Evolutionary conservation across 2,113 vertebrate species (phyloP).

Genomic region (human): GRCh38 chr14:104365501-104366000

Average conservation of each 20-base stretch:
- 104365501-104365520: background rate
- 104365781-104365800: background rate
- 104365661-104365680: background rate
- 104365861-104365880: background rate
- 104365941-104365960: too few relatives aligned
- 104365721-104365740: accelerated
- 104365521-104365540: background rate
- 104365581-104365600: background rate
- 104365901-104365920: too few relatives aligned
- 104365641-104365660: background rate
- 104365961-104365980: too few relatives aligned
- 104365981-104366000: too few relatives aligned
- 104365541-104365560: background rate
- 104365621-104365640: background rate
- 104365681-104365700: background rate
- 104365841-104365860: background rate
- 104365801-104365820: accelerated
- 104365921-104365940: too few relatives aligned
- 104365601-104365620: background rate
- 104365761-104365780: accelerated
- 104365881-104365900: too few relatives aligned
- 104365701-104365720: background rate
- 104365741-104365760: accelerated
- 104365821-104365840: accelerated
- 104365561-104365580: background rate